phyloP scores from a whole-genome alignment of 2,113 vertebrate species.

The Halcyon senegalensis region DNA sequence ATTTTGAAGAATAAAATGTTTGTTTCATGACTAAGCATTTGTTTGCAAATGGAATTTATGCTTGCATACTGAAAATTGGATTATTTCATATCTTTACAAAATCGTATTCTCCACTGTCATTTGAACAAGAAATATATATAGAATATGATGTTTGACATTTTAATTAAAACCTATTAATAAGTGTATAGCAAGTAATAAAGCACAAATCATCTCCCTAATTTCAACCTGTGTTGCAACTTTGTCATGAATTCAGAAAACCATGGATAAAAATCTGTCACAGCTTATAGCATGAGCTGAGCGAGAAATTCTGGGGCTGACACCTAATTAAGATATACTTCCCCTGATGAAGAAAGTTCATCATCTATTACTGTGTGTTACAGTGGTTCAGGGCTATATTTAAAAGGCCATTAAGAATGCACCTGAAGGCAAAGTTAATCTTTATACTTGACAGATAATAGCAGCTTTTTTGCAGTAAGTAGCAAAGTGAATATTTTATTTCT shows the following conservation, averaged over 20 bases:
- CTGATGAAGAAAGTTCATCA: conserved; percentile 16
- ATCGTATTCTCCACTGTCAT: not conserved
- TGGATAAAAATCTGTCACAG: not conserved
- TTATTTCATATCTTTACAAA: not conserved
- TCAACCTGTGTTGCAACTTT: not conserved
- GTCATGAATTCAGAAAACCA: conserved; percentile 1
- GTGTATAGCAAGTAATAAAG: not conserved
- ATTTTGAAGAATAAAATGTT: not conserved
- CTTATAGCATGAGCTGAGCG: not conserved
- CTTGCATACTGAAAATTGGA: not conserved
- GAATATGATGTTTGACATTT: not conserved
- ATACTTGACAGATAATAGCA: conserved; percentile 63
- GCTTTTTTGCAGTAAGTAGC: conserved; percentile 31
- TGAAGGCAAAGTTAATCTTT: conserved; percentile 67
- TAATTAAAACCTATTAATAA: conserved; percentile 36
- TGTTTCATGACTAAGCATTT: not conserved
- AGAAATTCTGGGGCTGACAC: not conserved
- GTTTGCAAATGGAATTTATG: not conserved
- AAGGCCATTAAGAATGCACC: conserved; percentile 63
- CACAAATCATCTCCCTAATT: not conserved
- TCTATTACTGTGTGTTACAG: not conserved
- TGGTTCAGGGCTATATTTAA: conserved; percentile 46
- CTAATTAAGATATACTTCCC: conserved; percentile 41
- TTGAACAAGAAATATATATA: not conserved
- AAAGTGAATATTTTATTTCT: conserved; percentile 64